Percentiles rank a stretch among this genome's conserved stretches.
These are phyloP conservation scores for Protula sp. DNA, from an alignment of 2,888 invertebrate genomes.

Conservation along the genomic window DNA sequence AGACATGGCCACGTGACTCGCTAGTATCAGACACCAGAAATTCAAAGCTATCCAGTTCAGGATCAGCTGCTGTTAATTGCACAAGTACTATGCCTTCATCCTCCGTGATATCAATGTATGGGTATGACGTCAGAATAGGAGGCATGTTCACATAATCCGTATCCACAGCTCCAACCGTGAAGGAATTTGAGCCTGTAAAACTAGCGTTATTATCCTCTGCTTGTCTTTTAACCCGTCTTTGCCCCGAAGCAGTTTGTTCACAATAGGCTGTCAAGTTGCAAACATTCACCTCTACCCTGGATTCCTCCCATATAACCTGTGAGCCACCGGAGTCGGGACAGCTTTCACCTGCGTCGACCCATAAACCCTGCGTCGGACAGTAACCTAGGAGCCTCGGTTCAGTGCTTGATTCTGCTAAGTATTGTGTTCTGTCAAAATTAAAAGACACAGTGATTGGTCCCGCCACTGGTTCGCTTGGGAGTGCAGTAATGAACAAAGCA, in stretches of 20 bases:
- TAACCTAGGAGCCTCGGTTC: neutral
- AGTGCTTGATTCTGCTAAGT: neutral
- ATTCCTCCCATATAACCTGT: neutral
- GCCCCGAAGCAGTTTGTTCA: neutral
- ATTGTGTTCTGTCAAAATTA: neutral
- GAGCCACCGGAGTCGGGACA: neutral
- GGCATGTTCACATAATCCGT: neutral
- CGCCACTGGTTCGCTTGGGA: neutral
- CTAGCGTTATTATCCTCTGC: neutral
- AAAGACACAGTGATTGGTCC: neutral
- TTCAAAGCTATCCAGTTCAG: neutral
- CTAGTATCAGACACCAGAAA: neutral
- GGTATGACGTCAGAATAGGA: neutral
- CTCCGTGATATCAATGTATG: neutral
- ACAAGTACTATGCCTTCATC: neutral
- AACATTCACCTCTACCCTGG: neutral
- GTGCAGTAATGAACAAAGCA: neutral
- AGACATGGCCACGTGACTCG: neutral
- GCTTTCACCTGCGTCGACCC: neutral
- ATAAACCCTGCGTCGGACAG: neutral
- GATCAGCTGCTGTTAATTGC: neutral
- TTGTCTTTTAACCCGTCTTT: neutral
- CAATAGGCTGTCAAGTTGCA: neutral
- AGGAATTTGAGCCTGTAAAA: neutral
- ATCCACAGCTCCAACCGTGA: neutral